A percentile compares a stretch with the other conserved stretches of the same genome.
Conservation (phyloP, 2,797 vertebrate genomes). For the Xyrichtys novacula region DNA sequence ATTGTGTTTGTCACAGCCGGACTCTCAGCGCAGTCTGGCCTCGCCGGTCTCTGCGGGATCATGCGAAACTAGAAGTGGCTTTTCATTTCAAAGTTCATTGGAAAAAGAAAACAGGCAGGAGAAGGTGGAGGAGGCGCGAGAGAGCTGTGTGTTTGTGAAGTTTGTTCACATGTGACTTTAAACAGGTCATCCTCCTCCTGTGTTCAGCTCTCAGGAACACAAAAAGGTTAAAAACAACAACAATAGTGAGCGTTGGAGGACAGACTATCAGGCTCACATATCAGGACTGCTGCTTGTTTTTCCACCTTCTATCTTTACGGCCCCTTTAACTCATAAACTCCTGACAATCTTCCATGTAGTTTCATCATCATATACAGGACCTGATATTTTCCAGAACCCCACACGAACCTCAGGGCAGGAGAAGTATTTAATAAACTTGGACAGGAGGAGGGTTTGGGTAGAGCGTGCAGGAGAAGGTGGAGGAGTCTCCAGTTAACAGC, state of each 20-base stretch:
- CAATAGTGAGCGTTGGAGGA: too few species aligned
- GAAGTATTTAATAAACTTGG: too few species aligned
- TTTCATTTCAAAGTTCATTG: constrained; percentile 60
- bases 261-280: too few species aligned
- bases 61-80: constrained; percentile 53
- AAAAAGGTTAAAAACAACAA: background rate
- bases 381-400: background rate
- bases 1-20: constrained; percentile 11
- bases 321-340: background rate
- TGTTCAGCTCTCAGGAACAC: constrained; percentile 5
- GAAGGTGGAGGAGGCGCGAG: constrained; percentile 4
- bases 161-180: background rate
- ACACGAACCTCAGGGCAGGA: too few species aligned
- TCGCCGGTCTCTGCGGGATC: constrained; percentile 34
- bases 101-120: background rate
- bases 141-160: background rate
- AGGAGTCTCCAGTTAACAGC: too few species aligned
- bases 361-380: too few species aligned
- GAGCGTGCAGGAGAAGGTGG: too few species aligned
- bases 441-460: too few species aligned
- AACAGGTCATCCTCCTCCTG: constrained; percentile 2
- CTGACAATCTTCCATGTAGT: background rate
- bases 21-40: constrained; percentile 5
- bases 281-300: background rate
- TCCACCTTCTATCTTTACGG: background rate